Base-by-base conservation (phyloP, 2,797 vertebrate species). In the Scarus forsteni region DNA sequence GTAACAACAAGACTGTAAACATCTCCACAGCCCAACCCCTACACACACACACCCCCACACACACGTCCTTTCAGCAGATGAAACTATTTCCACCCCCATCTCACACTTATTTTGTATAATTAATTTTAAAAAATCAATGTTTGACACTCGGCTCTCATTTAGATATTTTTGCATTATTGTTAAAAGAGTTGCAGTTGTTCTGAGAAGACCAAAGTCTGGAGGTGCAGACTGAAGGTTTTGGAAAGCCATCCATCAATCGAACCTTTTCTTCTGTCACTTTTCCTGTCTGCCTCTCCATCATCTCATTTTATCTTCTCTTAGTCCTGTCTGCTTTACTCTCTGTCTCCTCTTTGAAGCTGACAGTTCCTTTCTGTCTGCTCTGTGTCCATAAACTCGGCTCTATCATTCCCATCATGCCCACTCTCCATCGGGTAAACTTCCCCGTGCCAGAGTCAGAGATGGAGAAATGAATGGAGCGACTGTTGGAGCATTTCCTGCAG, bases 311-410 rank as follows among this genome's bases (percentile, higher is more conserved):
- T 89, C 86, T 76, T 46, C 49, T 66, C 36, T 49, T 6, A 40
- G 44, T 27, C 68, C 65, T 43, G 38, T 75, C 77, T 83, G 57
- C 15, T 0, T 78, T 7, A 55, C 50, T 34, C 46, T 15, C 50
- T 6, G 1, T 38, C 49, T 60, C 59, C 44, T 76, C 84, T 88
- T 84, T 86, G 88, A 87, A 82, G 79, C 70, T 44, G 57, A 75
- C 73, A 77, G 84, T 80, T 45, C 60, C 51, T 70, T 7, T 60
- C 60, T 13, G 60, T 86, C 90, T 91, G 88, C 46, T 0, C 66
- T 58, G 57, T 57, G 70, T 90, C 81, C 70, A 34, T 39, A 68
- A 76, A 68, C 62, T 83, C 75, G 45, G 74, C 58, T 1, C 64
- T 73, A 78, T 89, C 85, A 10, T 69, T 86, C 75, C 38, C 8